Evolutionary conservation across 2,888 invertebrate genomes (phyloP), one percentile per base, ranked within the genome.

Genomic region (Clunio marinus): DNA sequence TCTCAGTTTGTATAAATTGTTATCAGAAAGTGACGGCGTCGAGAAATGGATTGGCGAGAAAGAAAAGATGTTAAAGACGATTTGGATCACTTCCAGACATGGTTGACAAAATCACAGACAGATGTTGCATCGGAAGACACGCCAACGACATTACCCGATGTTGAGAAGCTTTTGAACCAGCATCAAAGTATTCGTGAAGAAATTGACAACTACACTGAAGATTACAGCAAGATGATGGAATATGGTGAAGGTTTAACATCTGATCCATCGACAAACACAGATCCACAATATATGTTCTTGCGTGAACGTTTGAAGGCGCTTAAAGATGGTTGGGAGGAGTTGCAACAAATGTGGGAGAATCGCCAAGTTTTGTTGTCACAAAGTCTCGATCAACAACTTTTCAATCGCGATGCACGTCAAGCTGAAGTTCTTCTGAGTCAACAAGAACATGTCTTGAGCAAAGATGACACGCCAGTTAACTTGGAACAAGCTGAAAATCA

Each of bases 301-400:
- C 87, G 98, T 71, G 97, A 98, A 81, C 87, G 99, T 57, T 83
- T 99, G 73, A 97, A 96, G 84, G 99, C 98, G 0, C 82, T 99
- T 68, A 94, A 97, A 79, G 96, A 97, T 81, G 99, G 99, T 69
- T 99, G 99, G 99, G 94, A 95, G 71, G 99, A 99, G 77, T 82
- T 99, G 70, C 93, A 97, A 76, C 95, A 98, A 81, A 99, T 99
- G 99, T 99, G 99, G 98, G 97, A 96, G 79, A 98, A 97, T 81
- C 81, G 98, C 32, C 97, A 99, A 77, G 91, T 94, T 73, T 81
- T 97, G 72, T 82, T 99, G 22, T 91, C 96, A 1, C 96, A 98
- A 81, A 94, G 93, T 73, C 84, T 99, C 73, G 96, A 97, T 79
- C 84, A 94, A 74, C 96, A 96, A 78, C 87, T 98, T 78, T 89